Conservation (phyloP, 2,888 invertebrate genomes). For the Campoplex nolae region DNA sequence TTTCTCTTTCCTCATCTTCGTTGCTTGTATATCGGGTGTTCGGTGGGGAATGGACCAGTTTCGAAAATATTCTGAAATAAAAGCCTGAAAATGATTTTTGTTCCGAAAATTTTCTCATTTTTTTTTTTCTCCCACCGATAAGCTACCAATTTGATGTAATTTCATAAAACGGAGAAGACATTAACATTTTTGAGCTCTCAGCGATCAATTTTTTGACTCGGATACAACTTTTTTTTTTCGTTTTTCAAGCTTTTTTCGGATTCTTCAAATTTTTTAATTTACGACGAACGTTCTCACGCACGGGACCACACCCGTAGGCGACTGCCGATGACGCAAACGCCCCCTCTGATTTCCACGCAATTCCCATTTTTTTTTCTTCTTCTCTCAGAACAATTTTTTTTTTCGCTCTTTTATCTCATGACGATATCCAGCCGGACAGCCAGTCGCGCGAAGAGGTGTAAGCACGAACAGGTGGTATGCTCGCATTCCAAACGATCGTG, state of each 20-base stretch:
- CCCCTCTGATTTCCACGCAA: constrained; percentile 26
- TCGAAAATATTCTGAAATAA: neutral
- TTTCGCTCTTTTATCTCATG: constrained; percentile 16
- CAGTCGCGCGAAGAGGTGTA: constrained; percentile 34
- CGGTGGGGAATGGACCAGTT: neutral
- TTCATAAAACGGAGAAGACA: no score
- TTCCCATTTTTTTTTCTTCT: neutral
- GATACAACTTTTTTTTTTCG: neutral
- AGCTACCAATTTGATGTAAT: no score
- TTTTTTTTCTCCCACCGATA: neutral
- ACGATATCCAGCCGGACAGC: constrained; percentile 19
- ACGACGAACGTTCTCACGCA: neutral
- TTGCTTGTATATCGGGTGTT: neutral
- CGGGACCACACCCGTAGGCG: neutral
- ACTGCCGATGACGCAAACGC: constrained; percentile 66
- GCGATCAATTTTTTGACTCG: neutral
- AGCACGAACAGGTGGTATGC: constrained; percentile 74
- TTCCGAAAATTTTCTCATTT: neutral
- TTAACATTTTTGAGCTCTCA: no score
- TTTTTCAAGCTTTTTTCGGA: neutral
- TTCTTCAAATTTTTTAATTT: neutral
- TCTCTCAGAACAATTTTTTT: constrained; percentile 15
- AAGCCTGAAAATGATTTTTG: neutral
- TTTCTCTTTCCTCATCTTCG: constrained; percentile 23
- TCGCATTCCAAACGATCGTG: constrained; percentile 72